A percentile compares a stretch with the other conserved stretches of the same genome.
Conservation (phyloP, 2,113 vertebrate species). For the Urocolius indicus region DNA sequence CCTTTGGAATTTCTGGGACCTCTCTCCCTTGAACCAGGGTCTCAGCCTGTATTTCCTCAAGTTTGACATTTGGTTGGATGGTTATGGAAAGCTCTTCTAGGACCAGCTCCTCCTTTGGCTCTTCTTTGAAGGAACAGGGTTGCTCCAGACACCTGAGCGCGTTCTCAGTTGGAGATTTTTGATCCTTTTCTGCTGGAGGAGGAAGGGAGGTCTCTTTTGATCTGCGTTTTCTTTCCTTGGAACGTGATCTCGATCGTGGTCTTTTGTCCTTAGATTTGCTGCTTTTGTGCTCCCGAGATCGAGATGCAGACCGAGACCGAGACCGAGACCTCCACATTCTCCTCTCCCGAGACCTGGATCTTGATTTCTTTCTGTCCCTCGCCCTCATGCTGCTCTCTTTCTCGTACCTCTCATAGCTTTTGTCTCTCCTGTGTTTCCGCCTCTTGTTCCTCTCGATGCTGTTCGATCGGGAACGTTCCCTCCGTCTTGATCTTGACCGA, state of each 20-base stretch:
- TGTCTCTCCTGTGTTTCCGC: constrained; percentile 67
- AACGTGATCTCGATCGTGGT: constrained; percentile 70
- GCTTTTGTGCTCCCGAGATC: constrained; percentile 65
- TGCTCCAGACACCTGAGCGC: not conserved
- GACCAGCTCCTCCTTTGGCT: constrained; percentile 7
- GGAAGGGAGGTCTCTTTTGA: constrained; percentile 1
- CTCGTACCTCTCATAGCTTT: constrained; percentile 75
- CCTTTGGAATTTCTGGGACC: constrained; percentile 50
- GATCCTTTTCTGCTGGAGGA: not conserved
- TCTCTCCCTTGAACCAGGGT: not conserved
- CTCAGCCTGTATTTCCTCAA: not conserved
- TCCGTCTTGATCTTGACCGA: constrained; percentile 57
- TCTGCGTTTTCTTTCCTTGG: constrained; percentile 80
- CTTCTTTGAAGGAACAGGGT: constrained; percentile 9
- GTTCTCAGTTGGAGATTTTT: constrained; percentile 4
- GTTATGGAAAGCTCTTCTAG: constrained; percentile 51
- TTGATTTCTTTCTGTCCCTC: constrained; percentile 73
- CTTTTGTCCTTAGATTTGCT: constrained; percentile 76
- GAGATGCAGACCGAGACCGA: constrained; percentile 51
- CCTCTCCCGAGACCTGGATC: constrained; percentile 75
- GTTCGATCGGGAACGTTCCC: constrained; percentile 76
- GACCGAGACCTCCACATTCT: constrained; percentile 70
- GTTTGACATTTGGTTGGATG: constrained; percentile 33
- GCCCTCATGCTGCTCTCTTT: constrained; percentile 63
- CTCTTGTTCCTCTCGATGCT: constrained; percentile 81